Conservation (phyloP, 2,113 vertebrate species). For the Numida meleagris region DNA sequence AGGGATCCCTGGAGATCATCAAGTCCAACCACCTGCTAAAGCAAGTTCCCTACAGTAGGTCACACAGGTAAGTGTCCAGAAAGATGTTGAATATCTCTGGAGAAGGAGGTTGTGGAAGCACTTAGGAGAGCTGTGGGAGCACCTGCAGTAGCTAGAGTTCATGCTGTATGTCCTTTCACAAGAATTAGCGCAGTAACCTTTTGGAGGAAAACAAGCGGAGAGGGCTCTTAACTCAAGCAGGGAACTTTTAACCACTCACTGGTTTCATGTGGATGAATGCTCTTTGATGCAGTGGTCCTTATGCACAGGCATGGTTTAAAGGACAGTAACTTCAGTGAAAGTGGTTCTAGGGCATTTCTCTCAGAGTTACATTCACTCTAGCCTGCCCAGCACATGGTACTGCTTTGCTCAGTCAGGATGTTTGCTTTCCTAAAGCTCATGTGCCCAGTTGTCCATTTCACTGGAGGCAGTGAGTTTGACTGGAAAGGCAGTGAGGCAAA, state of each 20-base stretch:
- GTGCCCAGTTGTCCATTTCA: neutral
- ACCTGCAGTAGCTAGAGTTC: neutral
- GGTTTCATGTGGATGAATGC: neutral
- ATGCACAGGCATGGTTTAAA: neutral
- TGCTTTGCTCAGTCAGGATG: neutral
- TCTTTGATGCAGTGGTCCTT: neutral
- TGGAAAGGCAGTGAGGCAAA: neutral
- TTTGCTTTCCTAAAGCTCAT: neutral
- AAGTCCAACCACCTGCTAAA: too few relatives aligned
- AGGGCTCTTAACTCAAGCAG: neutral
- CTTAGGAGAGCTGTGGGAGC: neutral
- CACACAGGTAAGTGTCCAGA: too few relatives aligned
- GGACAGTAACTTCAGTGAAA: neutral
- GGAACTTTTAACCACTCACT: neutral
- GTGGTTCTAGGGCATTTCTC: neutral
- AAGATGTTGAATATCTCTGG: too few relatives aligned
- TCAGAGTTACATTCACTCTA: neutral
- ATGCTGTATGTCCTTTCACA: neutral
- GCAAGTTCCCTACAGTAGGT: too few relatives aligned
- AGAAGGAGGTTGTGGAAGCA: too few relatives aligned
- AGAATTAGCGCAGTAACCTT: neutral
- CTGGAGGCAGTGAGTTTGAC: neutral
- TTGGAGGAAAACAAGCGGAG: neutral
- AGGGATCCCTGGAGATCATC: too few relatives aligned
- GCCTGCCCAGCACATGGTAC: neutral